Evolutionary conservation across 2,888 invertebrate species (phyloP).

Genomic region (Cephus pulcher): DNA sequence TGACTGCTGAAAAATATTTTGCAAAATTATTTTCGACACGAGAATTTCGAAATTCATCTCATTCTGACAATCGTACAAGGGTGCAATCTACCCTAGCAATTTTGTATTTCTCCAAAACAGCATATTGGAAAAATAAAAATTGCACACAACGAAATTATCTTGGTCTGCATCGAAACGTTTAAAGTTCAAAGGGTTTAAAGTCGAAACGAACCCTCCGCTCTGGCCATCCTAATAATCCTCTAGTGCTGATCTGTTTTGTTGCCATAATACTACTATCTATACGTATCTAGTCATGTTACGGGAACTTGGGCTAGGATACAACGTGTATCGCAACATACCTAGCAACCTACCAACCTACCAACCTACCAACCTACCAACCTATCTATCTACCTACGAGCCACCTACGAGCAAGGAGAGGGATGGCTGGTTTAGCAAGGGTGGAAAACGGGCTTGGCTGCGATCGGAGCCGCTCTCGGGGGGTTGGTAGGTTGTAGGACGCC

Average conservation of each 20-base stretch:
- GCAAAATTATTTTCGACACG: too few species aligned
- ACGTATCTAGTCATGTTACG: not conserved
- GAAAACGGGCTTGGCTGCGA: not conserved
- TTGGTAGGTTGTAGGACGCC: not conserved
- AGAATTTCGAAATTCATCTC: not conserved
- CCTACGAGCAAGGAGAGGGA: not conserved
- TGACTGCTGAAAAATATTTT: too few species aligned
- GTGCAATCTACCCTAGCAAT: not conserved
- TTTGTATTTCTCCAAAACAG: not conserved
- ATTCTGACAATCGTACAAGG: not conserved
- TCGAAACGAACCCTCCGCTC: not conserved
- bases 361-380: too few species aligned
- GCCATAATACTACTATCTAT: not conserved
- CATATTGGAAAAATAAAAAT: not conserved
- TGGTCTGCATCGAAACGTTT: not conserved
- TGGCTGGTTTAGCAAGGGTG: not conserved
- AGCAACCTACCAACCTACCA: too few species aligned
- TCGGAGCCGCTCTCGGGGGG: not conserved
- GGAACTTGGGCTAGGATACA: not conserved
- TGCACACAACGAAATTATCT: not conserved
- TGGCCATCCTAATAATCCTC: not conserved
- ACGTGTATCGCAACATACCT: not conserved
- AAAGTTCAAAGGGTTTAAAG: not conserved
- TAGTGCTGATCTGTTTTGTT: not conserved
- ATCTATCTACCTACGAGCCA: too few species aligned